Evolutionary conservation across 2,888 invertebrate species (phyloP).

Genomic region (Lasius platythorax): DNA sequence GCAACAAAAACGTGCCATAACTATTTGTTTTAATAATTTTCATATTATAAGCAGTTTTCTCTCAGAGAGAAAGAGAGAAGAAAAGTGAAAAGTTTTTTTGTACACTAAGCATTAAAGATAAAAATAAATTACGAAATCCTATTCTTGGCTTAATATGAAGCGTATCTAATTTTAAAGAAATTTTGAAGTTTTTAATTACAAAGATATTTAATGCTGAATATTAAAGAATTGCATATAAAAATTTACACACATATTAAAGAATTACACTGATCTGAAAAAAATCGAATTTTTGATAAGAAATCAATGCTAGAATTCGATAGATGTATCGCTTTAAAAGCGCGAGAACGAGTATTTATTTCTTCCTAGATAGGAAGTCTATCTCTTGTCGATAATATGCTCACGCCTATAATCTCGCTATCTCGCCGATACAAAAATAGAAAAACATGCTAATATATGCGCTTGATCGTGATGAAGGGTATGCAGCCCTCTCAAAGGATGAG

Average conservation of each 20-base stretch:
- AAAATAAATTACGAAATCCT: background rate
- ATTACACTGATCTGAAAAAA: background rate
- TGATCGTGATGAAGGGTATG: constrained; percentile 51
- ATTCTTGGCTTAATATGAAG: background rate
- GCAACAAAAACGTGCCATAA: background rate
- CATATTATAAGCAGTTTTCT: background rate
- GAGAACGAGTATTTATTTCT: constrained; percentile 10
- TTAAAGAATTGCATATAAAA: background rate
- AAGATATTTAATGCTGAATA: background rate
- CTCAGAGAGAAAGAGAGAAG: background rate
- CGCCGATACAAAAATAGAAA: constrained; percentile 40
- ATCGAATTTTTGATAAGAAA: background rate
- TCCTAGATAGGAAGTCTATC: constrained; percentile 40
- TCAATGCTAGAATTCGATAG: background rate
- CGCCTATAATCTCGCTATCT: constrained; percentile 46
- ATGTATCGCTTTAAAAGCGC: constrained; percentile 29
- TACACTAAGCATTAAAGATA: background rate
- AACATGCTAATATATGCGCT: constrained; percentile 43
- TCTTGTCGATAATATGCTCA: constrained; percentile 43
- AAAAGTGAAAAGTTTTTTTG: background rate
- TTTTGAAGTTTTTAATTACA: background rate
- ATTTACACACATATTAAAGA: background rate
- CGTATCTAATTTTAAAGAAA: background rate
- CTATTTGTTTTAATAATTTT: background rate
- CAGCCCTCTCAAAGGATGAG: constrained; percentile 46